Percentiles rank a stretch among this genome's conserved stretches.
phyloP scores from a whole-genome alignment of 2,797 vertebrate species.

The Poecilia gillii region DNA sequence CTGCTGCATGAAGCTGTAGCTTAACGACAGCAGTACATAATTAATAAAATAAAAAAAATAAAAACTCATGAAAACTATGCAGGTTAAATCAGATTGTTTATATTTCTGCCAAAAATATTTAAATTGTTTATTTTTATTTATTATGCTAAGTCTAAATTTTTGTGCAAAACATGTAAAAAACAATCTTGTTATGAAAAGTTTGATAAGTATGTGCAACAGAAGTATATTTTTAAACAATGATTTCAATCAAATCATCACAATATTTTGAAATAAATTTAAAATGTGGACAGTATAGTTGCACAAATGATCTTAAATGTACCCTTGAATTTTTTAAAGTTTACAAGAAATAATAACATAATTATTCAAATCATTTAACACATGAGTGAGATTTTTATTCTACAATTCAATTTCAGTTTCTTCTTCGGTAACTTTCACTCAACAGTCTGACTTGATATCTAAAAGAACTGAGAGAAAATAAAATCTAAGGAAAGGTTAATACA shows the following conservation, averaged over 20 bases:
- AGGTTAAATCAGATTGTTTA: neutral
- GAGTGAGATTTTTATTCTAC: neutral
- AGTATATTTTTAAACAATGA: too few relatives aligned
- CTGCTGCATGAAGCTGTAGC: neutral
- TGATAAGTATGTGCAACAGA: neutral
- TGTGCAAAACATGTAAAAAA: neutral
- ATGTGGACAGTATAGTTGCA: neutral
- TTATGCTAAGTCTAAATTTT: neutral
- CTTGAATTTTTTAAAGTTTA: neutral
- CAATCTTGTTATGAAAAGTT: neutral
- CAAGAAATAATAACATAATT: neutral
- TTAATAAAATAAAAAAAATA: neutral
- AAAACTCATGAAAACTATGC: neutral
- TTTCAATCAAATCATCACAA: neutral
- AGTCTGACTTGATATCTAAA: neutral
- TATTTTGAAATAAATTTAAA: neutral
- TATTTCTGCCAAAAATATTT: neutral
- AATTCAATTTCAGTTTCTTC: neutral
- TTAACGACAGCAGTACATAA: neutral
- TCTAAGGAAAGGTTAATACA: neutral
- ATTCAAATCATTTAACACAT: neutral
- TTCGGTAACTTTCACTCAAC: neutral
- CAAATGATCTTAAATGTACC: neutral
- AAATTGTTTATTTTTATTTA: neutral
- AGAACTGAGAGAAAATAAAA: neutral